Evolutionary conservation across 53 echinoderm and acorn worm species (phyloP).

Genomic region (Crossaster papposus): DNA sequence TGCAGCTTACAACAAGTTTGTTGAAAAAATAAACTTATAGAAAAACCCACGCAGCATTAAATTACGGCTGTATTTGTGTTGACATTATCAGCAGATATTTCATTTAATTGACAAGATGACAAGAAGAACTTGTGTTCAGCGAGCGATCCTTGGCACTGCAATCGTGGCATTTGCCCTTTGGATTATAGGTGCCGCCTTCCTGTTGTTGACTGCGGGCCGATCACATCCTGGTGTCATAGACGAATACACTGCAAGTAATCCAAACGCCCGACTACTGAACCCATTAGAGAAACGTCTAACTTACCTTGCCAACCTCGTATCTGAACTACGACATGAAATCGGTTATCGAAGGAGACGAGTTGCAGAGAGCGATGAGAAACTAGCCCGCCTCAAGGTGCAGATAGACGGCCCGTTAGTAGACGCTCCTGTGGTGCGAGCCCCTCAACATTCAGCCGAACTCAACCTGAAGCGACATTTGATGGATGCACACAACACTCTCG

Average conservation of each 20-base stretch:
- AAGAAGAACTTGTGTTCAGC: not conserved
- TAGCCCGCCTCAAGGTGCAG: slow-evolving; percentile 40
- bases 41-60: not conserved
- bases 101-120: slow-evolving; percentile 11
- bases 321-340: slow-evolving; percentile 48
- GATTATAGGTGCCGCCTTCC: slow-evolving; percentile 35
- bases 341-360: slow-evolving; percentile 45
- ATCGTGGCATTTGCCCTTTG: slow-evolving; percentile 39
- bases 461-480: slow-evolving; percentile 54
- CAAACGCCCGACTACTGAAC: slow-evolving; percentile 22
- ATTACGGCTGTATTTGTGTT: not conserved
- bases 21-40: not conserved
- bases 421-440: slow-evolving; percentile 6
- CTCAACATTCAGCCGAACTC: not conserved
- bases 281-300: slow-evolving; percentile 49
- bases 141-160: slow-evolving; percentile 18
- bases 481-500: slow-evolving; percentile 40
- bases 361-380: slow-evolving; percentile 46
- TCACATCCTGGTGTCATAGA: not conserved
- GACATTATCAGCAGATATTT: not conserved
- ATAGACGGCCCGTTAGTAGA: slow-evolving; percentile 29
- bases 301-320: slow-evolving; percentile 47
- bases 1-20: not conserved
- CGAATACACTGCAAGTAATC: slow-evolving; percentile 6
- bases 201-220: slow-evolving; percentile 12